These are phyloP conservation scores for Psittacara wagleri DNA, from an alignment of 2,113 vertebrate genomes.

Conservation along the genomic window DNA sequence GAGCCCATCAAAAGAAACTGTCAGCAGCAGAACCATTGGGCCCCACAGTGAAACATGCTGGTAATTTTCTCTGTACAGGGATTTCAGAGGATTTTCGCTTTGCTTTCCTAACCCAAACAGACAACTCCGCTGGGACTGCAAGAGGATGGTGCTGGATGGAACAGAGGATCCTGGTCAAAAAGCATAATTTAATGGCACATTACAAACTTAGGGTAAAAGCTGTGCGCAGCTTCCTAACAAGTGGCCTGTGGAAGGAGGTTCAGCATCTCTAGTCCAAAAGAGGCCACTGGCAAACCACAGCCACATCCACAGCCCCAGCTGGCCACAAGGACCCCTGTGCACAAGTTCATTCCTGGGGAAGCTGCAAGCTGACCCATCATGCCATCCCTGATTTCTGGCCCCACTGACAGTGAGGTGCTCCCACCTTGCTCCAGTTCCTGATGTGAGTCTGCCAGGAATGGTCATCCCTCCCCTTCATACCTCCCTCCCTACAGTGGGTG, in stretches of 20 bases:
- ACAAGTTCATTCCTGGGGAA: neutral
- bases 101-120: neutral
- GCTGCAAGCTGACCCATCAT: neutral
- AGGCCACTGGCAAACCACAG: neutral
- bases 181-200: neutral
- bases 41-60: neutral
- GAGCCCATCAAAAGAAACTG: neutral
- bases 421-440: fast-evolving
- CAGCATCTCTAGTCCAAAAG: neutral
- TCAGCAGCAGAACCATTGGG: neutral
- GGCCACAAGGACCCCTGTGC: neutral
- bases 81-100: neutral
- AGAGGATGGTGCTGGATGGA: neutral
- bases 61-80: neutral
- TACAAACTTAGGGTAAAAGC: neutral
- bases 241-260: neutral
- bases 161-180: neutral
- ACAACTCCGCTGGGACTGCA: neutral
- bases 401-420: neutral
- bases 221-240: neutral
- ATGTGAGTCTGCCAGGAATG: fast-evolving
- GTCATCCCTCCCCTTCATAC: neutral
- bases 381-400: neutral
- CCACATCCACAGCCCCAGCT: neutral
- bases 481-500: neutral